Evolutionary conservation across 2,888 invertebrate species (phyloP).

Genomic region (Pyrrhia umbra): DNA sequence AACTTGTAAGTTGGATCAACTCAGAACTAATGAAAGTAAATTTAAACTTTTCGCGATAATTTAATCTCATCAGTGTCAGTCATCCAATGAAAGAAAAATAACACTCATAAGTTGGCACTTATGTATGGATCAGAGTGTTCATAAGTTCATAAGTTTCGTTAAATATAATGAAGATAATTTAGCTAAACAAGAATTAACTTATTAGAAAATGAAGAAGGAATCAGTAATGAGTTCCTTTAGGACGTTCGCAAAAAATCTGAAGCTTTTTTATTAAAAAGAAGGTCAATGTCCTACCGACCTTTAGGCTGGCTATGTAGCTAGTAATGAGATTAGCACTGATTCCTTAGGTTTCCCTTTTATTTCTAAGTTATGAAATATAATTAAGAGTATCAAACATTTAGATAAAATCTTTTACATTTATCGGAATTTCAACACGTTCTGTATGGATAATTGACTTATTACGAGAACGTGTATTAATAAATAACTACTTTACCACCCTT

Average conservation of each 20-base stretch:
- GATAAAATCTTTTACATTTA: too few relatives aligned
- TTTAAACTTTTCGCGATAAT: constrained; percentile 32
- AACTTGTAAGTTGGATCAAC: constrained; percentile 28
- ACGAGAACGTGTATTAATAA: too few relatives aligned
- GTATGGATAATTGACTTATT: too few relatives aligned
- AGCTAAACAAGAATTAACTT: constrained; percentile 12
- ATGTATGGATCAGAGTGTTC: too few relatives aligned
- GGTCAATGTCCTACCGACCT: constrained; percentile 25
- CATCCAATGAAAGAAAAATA: constrained; percentile 28
- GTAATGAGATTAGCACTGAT: constrained; percentile 10
- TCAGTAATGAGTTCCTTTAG: constrained; percentile 37
- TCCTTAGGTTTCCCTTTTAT: constrained; percentile 9
- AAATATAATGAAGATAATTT: constrained; percentile 4
- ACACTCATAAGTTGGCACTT: constrained; percentile 19
- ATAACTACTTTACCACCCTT: too few relatives aligned
- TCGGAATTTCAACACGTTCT: neutral
- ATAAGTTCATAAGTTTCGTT: constrained; percentile 8
- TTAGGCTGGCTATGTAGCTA: constrained; percentile 17
- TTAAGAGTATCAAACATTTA: too few relatives aligned
- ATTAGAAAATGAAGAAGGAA: constrained; percentile 24
- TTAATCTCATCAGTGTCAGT: constrained; percentile 25
- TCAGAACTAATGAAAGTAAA: constrained; percentile 27
- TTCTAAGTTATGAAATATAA: neutral
- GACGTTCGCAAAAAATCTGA: constrained; percentile 17
- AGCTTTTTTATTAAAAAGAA: constrained; percentile 22